These are phyloP conservation scores for Listronotus bonariensis DNA, from an alignment of 1,140 invertebrate species.

Conservation along the genomic window DNA sequence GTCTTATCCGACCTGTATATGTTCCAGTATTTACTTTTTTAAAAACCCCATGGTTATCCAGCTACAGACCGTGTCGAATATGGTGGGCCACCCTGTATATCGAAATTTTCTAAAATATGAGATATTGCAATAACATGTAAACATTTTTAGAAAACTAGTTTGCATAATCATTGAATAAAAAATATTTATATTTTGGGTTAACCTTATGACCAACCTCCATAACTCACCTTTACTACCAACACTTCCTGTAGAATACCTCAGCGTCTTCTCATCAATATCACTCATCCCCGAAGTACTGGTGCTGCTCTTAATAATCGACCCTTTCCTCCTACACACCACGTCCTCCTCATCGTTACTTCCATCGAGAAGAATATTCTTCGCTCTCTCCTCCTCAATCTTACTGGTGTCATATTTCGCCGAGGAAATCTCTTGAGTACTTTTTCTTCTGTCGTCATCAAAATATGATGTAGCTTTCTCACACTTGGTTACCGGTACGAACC, in stretches of 20 bases:
- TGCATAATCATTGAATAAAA: too few relatives aligned
- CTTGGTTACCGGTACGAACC: slow-evolving; percentile 55
- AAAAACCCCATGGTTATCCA: too few relatives aligned
- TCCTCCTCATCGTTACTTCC: slow-evolving; percentile 35
- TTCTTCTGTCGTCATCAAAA: slow-evolving; percentile 57
- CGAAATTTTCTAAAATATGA: too few relatives aligned
- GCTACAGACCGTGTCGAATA: too few relatives aligned
- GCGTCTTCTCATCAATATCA: slow-evolving; percentile 55
- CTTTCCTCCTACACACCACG: slow-evolving; percentile 44
- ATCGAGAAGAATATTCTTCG: slow-evolving; percentile 26
- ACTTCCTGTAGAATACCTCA: slow-evolving; percentile 59
- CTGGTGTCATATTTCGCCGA: slow-evolving; percentile 43
- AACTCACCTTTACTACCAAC: slow-evolving; percentile 56
- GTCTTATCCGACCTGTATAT: too few relatives aligned
- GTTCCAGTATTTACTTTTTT: too few relatives aligned
- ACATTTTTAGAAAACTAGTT: too few relatives aligned
- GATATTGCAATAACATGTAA: too few relatives aligned
- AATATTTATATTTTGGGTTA: too few relatives aligned
- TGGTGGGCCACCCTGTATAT: too few relatives aligned
- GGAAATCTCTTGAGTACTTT: slow-evolving; percentile 61
- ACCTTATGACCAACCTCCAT: too few relatives aligned
- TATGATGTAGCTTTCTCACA: slow-evolving; percentile 44
- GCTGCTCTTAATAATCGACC: slow-evolving; percentile 47
- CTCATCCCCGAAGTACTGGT: slow-evolving; percentile 48
- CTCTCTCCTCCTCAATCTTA: slow-evolving; percentile 23